phyloP scores from a whole-genome alignment of 2,113 vertebrate species.

The Zosterops pallidus region DNA sequence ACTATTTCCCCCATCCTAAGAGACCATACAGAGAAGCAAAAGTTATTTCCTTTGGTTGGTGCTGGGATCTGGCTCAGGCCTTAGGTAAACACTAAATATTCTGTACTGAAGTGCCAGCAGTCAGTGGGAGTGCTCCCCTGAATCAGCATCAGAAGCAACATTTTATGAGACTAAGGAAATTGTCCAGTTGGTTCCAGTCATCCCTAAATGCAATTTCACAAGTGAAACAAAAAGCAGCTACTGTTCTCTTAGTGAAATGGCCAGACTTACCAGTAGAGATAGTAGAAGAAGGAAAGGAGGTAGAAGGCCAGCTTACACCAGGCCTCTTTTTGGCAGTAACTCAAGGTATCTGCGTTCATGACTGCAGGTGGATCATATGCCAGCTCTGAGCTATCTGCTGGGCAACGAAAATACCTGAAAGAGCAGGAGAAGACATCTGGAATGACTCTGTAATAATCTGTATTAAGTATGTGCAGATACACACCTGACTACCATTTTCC shows the following conservation, averaged over 20 bases:
- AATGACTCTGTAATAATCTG: not conserved
- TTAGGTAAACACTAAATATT: not conserved
- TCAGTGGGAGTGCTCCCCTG: not conserved
- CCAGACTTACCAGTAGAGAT: constrained; percentile 93
- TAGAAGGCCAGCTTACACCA: constrained; percentile 99
- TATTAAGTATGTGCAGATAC: not conserved
- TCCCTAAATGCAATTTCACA: not conserved
- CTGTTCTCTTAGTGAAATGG: not conserved
- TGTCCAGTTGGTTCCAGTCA: not conserved
- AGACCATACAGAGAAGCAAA: not conserved
- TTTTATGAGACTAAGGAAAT: not conserved
- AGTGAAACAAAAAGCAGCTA: not conserved
- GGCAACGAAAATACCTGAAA: constrained; percentile 94
- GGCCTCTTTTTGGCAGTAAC: constrained; percentile 96
- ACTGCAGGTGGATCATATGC: constrained; percentile 93
- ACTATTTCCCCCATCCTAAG: not conserved
- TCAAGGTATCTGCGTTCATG: constrained; percentile 95
- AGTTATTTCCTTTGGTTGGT: not conserved
- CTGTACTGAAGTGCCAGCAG: not conserved
- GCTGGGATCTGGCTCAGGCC: not conserved
- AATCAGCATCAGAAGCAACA: not conserved
- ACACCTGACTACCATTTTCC: not conserved
- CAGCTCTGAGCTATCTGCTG: constrained; percentile 92
- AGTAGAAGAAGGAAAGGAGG: constrained; percentile 98
- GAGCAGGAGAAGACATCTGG: constrained; percentile 54